Conservation (phyloP, 1,140 invertebrate species). For the Pantala flavescens region DNA sequence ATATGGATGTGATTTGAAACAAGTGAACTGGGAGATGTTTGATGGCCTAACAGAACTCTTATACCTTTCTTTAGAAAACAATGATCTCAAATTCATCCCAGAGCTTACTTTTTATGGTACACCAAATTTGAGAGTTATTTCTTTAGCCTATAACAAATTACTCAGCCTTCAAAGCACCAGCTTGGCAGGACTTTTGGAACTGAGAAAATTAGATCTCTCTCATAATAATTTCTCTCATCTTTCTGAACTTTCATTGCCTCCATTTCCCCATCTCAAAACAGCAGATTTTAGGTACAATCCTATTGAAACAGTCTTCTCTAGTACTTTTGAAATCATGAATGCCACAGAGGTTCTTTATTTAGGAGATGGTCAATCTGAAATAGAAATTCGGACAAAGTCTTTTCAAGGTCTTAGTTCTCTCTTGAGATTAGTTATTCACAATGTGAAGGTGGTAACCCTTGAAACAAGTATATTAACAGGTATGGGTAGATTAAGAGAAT, state of each 20-base stretch:
- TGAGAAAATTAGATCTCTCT: slow-evolving; percentile 52
- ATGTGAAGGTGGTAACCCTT: slow-evolving; percentile 43
- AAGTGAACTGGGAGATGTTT: slow-evolving; percentile 59
- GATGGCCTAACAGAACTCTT: slow-evolving; percentile 46
- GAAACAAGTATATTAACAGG: slow-evolving; percentile 50
- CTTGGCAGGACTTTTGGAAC: slow-evolving; percentile 49
- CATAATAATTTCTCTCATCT: slow-evolving; percentile 54
- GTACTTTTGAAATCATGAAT: slow-evolving; percentile 61
- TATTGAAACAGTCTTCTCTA: slow-evolving; percentile 52
- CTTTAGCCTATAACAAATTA: slow-evolving; percentile 50
- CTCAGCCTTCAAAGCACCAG: slow-evolving; percentile 51
- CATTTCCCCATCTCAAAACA: slow-evolving; percentile 47
- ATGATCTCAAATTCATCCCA: slow-evolving; percentile 49
- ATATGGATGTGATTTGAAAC: slow-evolving; percentile 44
- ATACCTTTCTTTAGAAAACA: slow-evolving; percentile 50
- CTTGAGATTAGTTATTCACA: slow-evolving; percentile 41
- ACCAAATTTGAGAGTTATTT: slow-evolving; percentile 47
- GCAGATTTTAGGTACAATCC: slow-evolving; percentile 55
- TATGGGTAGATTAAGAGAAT: slow-evolving; percentile 40
- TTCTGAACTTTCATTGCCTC: slow-evolving; percentile 57
- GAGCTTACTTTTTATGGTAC: slow-evolving; percentile 58
- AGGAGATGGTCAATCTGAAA: slow-evolving; percentile 33
- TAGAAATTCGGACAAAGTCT: slow-evolving; percentile 36
- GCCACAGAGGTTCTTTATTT: slow-evolving; percentile 48
- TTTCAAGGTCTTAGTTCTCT: slow-evolving; percentile 48